Evolutionary conservation across 64 coral and sea anemone species (phyloP).

Genomic region (Hydrozoanthus tunicans): DNA sequence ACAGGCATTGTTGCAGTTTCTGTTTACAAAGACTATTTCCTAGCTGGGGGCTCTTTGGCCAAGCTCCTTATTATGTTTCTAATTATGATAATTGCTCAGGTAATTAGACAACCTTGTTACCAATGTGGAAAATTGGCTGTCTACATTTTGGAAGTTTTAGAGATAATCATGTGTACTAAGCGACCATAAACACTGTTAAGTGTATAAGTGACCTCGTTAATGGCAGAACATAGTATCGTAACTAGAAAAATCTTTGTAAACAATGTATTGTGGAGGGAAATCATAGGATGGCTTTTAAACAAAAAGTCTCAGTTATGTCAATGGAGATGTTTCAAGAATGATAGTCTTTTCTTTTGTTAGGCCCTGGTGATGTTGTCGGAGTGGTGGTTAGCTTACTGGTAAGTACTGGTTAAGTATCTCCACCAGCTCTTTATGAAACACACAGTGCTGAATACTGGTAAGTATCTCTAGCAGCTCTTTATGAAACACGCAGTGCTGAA

Average conservation of each 20-base stretch:
- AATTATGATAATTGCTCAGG: conserved; percentile 36
- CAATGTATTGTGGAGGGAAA: background rate
- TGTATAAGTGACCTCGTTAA: too few species aligned
- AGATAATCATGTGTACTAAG: too few species aligned
- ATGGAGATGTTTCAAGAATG: background rate
- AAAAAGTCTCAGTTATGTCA: background rate
- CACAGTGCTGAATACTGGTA: too few species aligned
- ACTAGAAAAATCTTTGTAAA: too few species aligned
- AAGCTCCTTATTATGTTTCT: conserved; percentile 5
- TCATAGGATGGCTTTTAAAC: background rate
- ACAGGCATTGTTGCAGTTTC: conserved; percentile 10
- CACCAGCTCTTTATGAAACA: too few species aligned
- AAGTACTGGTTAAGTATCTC: background rate
- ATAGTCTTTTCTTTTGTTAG: conserved; percentile 20
- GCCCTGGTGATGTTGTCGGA: conserved; percentile 46
- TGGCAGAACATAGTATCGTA: too few species aligned
- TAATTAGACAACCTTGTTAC: background rate
- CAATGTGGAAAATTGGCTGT: background rate
- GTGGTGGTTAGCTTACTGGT: conserved; percentile 78
- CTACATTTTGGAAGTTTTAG: background rate
- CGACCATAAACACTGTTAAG: too few species aligned
- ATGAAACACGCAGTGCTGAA: too few species aligned
- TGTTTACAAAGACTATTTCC: conserved; percentile 55
- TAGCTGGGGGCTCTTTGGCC: conserved; percentile 8
- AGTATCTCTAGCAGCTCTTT: too few species aligned